Base-by-base conservation (phyloP, 2,113 vertebrate species). In the Crotalus viridis region DNA sequence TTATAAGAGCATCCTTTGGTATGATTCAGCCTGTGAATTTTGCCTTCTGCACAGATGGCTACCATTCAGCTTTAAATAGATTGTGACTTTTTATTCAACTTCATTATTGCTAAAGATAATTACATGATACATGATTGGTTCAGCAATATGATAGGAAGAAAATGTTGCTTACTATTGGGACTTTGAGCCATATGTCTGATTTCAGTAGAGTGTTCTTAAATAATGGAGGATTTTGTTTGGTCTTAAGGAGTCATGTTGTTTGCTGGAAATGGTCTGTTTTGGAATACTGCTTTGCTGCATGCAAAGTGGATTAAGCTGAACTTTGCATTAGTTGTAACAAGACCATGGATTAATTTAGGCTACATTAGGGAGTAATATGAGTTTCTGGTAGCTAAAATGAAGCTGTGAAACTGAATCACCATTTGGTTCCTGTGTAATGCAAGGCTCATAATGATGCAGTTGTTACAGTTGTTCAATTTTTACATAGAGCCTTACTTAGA, bases 51-150 rank as follows among this genome's bases (percentile, higher is more conserved):
- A 81, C 88, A 90, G 22, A 90, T 69, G 56, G 89, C 81, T n/a
- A 90, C n/a, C 52, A 39, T 90, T 90, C 48, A 90, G 74, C 21
- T 64, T 87, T 61, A 90, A 89, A 61, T 85, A 56, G 64, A 57
- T 52, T 61, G 48, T 87, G n/a, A 85, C 39, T 61, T 90, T 51
- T 56, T 87, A 28, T n/a, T 92, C 57, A 33, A 28, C 48, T 89
- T 90, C 55, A 43, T 90, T 86, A 74, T 90, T 86, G n/a, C 81
- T 87, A 54, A 51, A 69, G 85, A 26, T 93, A 46, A 87, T 43
- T 17, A n/a, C 24, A 64, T 46, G 24, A 15, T 28, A 46, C 26
- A 85, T 15, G 21, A 91, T 56, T 59, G 57, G 9, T 85, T 61
- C 10, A 8, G 85, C 24, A 56, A n/a, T 59, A 59, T 33, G 46